These are phyloP conservation scores for Proteles cristata DNA, from an alignment of 2,113 vertebrate species.

Conservation along the genomic window DNA sequence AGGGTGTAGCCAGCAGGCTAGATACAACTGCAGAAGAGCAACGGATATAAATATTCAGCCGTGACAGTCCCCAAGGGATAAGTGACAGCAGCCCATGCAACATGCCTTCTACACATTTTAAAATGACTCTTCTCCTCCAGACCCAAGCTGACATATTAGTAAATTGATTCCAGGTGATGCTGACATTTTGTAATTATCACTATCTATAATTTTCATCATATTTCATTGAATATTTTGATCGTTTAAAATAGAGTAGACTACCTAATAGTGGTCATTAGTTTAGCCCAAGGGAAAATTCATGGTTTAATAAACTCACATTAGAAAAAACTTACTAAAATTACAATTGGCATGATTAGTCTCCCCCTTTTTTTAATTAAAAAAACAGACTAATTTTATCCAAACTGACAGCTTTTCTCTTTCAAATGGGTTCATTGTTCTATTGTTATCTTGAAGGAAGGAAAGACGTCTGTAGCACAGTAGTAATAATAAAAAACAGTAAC, in stretches of 20 bases:
- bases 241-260: conserved; percentile 64
- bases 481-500: conserved; percentile 51
- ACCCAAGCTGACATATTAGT: conserved; percentile 36
- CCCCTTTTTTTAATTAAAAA: conserved; percentile 58
- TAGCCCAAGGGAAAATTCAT: conserved; percentile 67
- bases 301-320: conserved; percentile 74
- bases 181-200: conserved; percentile 71
- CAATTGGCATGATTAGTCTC: conserved; percentile 53
- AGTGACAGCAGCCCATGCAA: conserved; percentile 20
- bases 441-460: conserved; percentile 52
- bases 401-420: conserved; percentile 49
- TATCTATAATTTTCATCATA: conserved; percentile 73
- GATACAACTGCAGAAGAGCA: background rate
- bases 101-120: background rate
- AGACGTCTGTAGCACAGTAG: background rate
- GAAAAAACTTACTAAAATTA: conserved; percentile 74
- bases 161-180: conserved; percentile 75
- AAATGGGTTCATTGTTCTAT: conserved; percentile 8
- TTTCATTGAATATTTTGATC: conserved; percentile 70
- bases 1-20: background rate
- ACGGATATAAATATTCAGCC: conserved; percentile 12
- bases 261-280: conserved; percentile 75
- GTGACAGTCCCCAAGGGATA: conserved; percentile 28
- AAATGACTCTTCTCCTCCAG: background rate
- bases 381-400: conserved; percentile 28